phyloP scores from a whole-genome alignment of 2,888 invertebrate genomes.

The Nesidiocoris tenuis region DNA sequence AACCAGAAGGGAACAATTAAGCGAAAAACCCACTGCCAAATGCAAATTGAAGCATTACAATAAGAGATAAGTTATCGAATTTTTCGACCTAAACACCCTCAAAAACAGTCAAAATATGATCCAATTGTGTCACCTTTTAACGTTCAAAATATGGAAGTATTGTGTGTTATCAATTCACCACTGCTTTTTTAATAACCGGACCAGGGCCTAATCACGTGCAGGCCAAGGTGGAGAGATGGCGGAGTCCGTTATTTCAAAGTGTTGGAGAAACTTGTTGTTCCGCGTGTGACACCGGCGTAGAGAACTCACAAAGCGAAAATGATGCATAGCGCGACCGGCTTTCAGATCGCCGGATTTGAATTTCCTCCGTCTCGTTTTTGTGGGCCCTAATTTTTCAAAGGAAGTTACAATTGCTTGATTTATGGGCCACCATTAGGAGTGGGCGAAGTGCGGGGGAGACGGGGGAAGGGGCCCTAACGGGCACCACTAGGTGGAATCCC shows the following conservation, averaged over 20 bases:
- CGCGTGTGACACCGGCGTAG: not conserved
- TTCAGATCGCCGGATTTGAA: conserved; percentile 22
- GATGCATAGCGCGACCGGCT: conserved; percentile 13
- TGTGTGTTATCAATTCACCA: too few species aligned
- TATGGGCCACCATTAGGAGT: conserved; percentile 20
- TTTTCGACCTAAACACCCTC: too few species aligned
- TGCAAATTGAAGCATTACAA: too few species aligned
- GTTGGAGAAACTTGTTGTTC: not conserved
- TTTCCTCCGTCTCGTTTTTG: not conserved
- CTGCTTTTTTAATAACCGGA: too few species aligned
- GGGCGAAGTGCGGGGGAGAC: not conserved
- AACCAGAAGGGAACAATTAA: too few species aligned
- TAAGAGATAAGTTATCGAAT: too few species aligned
- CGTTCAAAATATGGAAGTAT: too few species aligned
- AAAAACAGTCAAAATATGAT: too few species aligned
- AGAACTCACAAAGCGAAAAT: not conserved
- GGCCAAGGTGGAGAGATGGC: too few species aligned
- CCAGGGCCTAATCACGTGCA: too few species aligned
- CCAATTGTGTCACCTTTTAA: too few species aligned
- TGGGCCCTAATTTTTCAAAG: not conserved
- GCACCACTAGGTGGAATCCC: conserved; percentile 5
- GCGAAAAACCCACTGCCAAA: too few species aligned
- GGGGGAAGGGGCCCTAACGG: conserved; percentile 9
- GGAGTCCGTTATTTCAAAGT: not conserved
- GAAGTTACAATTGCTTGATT: conserved; percentile 30